These are phyloP conservation scores for Phylloscopus trochilus DNA, from an alignment of 2,113 vertebrate species.

Conservation along the genomic window DNA sequence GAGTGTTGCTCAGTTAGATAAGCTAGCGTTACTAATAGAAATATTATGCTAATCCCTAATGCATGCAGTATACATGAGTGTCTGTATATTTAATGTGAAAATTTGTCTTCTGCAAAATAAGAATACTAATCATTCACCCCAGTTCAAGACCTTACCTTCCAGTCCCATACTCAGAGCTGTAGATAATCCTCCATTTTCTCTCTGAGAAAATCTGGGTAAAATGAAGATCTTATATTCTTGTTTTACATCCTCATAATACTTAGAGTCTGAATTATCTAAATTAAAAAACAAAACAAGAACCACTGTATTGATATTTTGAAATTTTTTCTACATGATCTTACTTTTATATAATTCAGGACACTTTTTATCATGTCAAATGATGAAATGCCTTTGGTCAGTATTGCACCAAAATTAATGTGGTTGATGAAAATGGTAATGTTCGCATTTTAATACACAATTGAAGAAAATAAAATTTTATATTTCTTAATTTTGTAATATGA, in stretches of 20 bases:
- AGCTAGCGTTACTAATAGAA: constrained; percentile 14
- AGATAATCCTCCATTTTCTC: neutral
- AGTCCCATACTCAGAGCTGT: neutral
- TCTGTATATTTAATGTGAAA: constrained; percentile 27
- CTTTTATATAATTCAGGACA: neutral
- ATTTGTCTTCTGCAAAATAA: neutral
- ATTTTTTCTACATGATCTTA: neutral
- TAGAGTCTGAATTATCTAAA: neutral
- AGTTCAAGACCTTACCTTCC: neutral
- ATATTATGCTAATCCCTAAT: constrained; percentile 34
- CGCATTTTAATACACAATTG: neutral
- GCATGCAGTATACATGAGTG: neutral
- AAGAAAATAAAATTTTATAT: neutral
- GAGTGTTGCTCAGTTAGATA: neutral
- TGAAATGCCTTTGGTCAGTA: neutral
- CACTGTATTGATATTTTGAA: neutral
- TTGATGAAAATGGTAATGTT: neutral
- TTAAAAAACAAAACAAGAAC: neutral
- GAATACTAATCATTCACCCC: neutral
- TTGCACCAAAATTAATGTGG: neutral
- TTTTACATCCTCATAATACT: neutral
- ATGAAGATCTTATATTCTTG: neutral
- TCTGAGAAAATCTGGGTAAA: neutral
- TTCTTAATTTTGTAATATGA: neutral
- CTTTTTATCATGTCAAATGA: neutral